phyloP scores from a whole-genome alignment of 2,113 vertebrate species.

The Anas platyrhynchos region DNA sequence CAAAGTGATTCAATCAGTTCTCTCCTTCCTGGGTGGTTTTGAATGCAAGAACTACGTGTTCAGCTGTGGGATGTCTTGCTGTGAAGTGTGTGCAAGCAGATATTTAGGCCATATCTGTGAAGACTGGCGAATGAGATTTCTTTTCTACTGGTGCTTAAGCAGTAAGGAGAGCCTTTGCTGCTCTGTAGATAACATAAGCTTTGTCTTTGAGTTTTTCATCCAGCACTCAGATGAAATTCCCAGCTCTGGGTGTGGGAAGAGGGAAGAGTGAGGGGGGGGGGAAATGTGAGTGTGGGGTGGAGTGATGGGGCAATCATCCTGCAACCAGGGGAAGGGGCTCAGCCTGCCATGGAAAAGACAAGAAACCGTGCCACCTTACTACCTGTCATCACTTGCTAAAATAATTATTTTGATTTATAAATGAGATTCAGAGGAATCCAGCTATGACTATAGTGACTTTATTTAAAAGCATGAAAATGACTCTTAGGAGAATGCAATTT shows the following conservation, averaged over 20 bases:
- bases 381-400: neutral
- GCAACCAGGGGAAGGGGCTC: neutral
- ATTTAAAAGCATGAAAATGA: neutral
- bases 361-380: neutral
- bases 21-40: neutral
- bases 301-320: neutral
- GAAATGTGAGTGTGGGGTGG: neutral
- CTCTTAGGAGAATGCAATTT: neutral
- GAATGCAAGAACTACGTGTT: conserved; percentile 2
- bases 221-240: neutral
- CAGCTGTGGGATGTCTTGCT: conserved; percentile 43
- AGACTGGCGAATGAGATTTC: neutral
- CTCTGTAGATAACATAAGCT: neutral
- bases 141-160: neutral
- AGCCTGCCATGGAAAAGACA: neutral
- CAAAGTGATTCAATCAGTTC: neutral
- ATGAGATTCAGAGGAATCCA: neutral
- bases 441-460: neutral
- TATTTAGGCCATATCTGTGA: neutral
- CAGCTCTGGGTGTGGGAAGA: neutral
- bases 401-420: conserved; percentile 18
- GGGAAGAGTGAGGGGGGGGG: neutral
- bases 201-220: neutral
- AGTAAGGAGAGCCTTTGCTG: neutral
- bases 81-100: conserved; percentile 13